These are phyloP conservation scores for Lordiphosa mommai DNA, from an alignment of 1,140 invertebrate genomes.

Conservation along the genomic window DNA sequence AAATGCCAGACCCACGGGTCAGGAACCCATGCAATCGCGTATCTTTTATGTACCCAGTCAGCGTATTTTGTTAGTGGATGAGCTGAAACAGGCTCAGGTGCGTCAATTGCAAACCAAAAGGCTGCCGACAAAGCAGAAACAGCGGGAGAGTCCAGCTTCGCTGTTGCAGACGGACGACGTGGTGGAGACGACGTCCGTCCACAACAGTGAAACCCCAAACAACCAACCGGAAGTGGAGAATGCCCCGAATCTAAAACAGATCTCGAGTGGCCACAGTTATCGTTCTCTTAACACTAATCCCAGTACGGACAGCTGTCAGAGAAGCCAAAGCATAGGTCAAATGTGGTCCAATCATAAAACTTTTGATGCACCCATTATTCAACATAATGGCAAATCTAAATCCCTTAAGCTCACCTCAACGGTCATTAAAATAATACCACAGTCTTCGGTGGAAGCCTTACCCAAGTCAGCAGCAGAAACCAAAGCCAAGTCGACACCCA, in stretches of 20 bases:
- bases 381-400: constrained; percentile 10
- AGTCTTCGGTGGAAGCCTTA: not conserved
- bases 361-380: constrained; percentile 1
- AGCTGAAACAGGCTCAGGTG: constrained; percentile 31
- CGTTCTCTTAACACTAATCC: constrained; percentile 6
- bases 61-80: constrained; percentile 20
- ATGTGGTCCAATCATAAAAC: constrained; percentile 5
- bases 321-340: not conserved
- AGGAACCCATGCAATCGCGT: constrained; percentile 1
- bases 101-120: not conserved
- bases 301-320: constrained; percentile 7
- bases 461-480: not conserved
- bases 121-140: not conserved
- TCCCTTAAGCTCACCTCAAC: constrained; percentile 48
- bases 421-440: constrained; percentile 42
- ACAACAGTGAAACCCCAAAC: constrained; percentile 12
- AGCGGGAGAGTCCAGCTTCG: not conserved
- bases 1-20: not conserved
- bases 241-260: not conserved
- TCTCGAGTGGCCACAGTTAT: constrained; percentile 7
- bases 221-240: not conserved
- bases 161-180: constrained; percentile 25
- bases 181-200: constrained; percentile 8
- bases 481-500: not conserved
- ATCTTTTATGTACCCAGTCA: constrained; percentile 21